These are phyloP conservation scores for Ectobius pallidus DNA, from an alignment of 2,888 invertebrate species.

Conservation along the genomic window DNA sequence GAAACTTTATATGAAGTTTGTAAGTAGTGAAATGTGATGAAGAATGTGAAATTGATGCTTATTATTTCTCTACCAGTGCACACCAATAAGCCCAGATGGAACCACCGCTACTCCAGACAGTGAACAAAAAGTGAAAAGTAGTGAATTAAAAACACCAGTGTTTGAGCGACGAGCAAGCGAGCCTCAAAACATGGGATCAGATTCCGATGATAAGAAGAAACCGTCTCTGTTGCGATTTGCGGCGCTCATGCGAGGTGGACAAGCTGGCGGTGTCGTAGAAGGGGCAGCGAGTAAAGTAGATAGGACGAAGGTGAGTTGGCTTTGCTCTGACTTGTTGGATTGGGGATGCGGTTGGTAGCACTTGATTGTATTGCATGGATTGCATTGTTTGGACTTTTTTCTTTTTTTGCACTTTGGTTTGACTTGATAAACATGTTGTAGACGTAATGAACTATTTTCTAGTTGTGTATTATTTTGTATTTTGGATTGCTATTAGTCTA, in stretches of 20 bases:
- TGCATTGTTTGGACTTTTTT: no score
- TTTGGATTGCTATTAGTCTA: no score
- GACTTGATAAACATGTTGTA: no score
- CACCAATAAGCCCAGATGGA: conserved; percentile 1
- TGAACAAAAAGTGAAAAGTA: not conserved
- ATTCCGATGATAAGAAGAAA: conserved; percentile 3
- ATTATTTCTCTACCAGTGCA: conserved; percentile 3
- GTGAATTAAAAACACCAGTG: not conserved
- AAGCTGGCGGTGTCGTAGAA: not conserved
- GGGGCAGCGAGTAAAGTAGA: conserved; percentile 40
- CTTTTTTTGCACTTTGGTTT: no score
- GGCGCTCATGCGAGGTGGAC: conserved; percentile 11
- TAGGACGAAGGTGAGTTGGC: conserved; percentile 43
- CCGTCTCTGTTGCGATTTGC: conserved; percentile 1
- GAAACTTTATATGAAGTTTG: no score
- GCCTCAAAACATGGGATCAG: not conserved
- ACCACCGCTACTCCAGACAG: not conserved
- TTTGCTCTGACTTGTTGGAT: not conserved
- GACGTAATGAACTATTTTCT: no score
- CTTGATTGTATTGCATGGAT: no score
- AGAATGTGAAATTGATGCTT: not conserved
- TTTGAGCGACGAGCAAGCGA: not conserved
- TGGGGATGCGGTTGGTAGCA: not conserved
- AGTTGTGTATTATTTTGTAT: no score
- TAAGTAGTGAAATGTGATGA: no score